Evolutionary conservation across 37 sponge, comb jelly and placozoan species (phyloP).

Genomic region (Crambe crambe): DNA sequence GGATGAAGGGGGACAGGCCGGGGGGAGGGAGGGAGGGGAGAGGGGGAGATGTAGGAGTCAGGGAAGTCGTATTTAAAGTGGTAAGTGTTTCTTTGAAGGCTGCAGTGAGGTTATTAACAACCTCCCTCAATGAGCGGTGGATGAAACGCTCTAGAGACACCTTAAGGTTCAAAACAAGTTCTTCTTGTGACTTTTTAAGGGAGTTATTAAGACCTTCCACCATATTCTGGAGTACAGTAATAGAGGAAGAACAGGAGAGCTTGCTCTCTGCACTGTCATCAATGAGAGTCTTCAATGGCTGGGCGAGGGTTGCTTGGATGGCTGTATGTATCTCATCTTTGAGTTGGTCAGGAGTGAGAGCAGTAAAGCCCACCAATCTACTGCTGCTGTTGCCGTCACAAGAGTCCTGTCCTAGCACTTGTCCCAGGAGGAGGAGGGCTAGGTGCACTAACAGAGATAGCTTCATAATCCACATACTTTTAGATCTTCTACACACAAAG

Average conservation of each 20-base stretch:
- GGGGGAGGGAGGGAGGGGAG: slow-evolving; percentile 23
- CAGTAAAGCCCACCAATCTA: slow-evolving; percentile 11
- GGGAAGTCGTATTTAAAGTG: neutral
- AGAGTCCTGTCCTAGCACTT: neutral
- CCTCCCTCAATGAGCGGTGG: neutral
- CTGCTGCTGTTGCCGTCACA: too few species aligned
- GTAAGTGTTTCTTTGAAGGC: neutral
- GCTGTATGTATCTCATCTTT: neutral
- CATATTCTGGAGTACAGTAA: neutral
- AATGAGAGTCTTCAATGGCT: neutral
- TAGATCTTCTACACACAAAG: neutral
- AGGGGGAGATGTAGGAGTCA: neutral
- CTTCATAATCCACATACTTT: neutral
- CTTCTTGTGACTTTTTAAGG: neutral
- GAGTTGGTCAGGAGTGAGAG: slow-evolving; percentile 18
- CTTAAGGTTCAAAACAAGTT: neutral
- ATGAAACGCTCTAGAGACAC: neutral
- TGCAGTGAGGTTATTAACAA: neutral
- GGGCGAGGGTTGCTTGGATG: neutral
- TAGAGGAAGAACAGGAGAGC: neutral
- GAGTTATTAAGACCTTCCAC: neutral
- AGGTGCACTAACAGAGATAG: neutral
- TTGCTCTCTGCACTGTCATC: neutral
- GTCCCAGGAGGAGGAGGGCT: neutral
- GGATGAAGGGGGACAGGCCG: neutral